Percentiles rank a stretch among this genome's conserved stretches.
phyloP scores from a whole-genome alignment of 1,140 invertebrate species.

The Macrocentrus cingulum region DNA sequence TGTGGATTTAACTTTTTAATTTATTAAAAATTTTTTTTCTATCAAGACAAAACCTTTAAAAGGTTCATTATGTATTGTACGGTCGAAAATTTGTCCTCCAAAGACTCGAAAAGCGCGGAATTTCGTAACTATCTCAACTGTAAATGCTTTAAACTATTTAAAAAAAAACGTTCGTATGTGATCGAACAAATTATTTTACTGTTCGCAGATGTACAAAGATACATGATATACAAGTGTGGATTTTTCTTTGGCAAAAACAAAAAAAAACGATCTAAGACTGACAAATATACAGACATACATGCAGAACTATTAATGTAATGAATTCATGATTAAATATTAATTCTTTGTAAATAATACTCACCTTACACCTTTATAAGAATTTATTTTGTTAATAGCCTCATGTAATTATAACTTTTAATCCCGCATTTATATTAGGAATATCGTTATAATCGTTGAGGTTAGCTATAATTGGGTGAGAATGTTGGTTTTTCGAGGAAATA shows the following conservation, averaged over 20 bases:
- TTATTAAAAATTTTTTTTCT: neutral
- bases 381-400: no score
- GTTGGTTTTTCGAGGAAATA: no score
- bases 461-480: no score
- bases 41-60: neutral
- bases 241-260: slow-evolving; percentile 47
- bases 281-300: slow-evolving; percentile 52
- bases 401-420: no score
- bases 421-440: no score
- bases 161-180: no score
- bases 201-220: slow-evolving; percentile 29
- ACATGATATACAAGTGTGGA: slow-evolving; percentile 36
- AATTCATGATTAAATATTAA: slow-evolving; percentile 29
- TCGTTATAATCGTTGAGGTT: no score
- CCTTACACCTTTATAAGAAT: slow-evolving; percentile 52
- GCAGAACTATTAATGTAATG: slow-evolving; percentile 57
- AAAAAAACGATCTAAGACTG: slow-evolving; percentile 58
- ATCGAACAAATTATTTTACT: neutral
- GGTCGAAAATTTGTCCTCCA: neutral
- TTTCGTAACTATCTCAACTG: neutral
- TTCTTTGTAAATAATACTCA: slow-evolving; percentile 58
- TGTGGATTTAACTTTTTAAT: no score
- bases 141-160: neutral
- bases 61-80: neutral
- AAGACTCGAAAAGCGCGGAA: neutral